A percentile compares a stretch with the other conserved stretches of the same genome.
These are phyloP conservation scores for Muntiacus muntjak DNA, from an alignment of 2,113 vertebrate species.

Conservation along the genomic window DNA sequence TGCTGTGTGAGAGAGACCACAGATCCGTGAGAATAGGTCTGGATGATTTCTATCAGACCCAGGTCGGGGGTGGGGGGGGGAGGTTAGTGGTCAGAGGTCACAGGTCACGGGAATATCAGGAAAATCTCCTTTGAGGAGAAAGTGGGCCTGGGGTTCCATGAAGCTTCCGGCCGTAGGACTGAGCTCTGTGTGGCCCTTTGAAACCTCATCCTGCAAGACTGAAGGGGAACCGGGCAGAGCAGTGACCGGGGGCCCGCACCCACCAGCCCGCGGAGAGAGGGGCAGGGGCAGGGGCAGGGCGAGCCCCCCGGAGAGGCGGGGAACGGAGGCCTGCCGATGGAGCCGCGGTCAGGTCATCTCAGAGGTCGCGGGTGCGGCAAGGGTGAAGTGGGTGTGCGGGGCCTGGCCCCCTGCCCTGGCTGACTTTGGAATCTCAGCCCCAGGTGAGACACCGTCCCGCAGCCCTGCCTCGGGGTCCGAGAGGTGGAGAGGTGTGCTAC, in stretches of 20 bases:
- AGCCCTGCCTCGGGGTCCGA: neutral
- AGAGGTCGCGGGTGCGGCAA: neutral
- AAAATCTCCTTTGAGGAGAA: neutral
- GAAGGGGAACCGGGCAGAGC: neutral
- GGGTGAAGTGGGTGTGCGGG: neutral
- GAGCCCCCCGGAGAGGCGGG: neutral
- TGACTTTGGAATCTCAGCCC: neutral
- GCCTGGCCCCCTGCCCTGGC: neutral
- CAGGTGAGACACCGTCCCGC: accelerated
- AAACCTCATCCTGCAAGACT: neutral
- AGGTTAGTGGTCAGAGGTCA: neutral
- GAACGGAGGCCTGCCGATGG: accelerated
- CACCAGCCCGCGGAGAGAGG: neutral
- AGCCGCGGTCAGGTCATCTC: neutral
- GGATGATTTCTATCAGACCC: neutral
- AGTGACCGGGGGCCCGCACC: neutral
- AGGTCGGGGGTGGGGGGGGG: neutral
- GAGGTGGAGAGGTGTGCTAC: neutral
- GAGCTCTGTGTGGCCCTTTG: neutral
- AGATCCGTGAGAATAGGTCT: neutral
- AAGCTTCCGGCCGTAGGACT: neutral
- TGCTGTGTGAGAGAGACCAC: neutral
- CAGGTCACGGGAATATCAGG: neutral
- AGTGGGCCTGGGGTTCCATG: neutral
- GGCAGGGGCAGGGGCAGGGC: neutral